These are phyloP conservation scores for Acleris cristana DNA, from an alignment of 2,888 invertebrate genomes.

Conservation along the genomic window DNA sequence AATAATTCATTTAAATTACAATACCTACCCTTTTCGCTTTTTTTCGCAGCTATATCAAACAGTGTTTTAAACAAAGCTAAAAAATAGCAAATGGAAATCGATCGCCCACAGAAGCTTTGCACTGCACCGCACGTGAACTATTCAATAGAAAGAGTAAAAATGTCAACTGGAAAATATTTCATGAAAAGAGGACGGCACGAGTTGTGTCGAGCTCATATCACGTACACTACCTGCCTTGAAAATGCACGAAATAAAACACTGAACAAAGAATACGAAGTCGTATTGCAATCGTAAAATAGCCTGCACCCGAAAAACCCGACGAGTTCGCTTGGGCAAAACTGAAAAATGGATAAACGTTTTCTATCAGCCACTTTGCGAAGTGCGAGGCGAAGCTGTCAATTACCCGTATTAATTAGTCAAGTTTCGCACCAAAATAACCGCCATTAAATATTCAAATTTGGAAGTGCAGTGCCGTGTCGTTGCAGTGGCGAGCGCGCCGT, in stretches of 20 bases:
- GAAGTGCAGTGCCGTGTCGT: conserved; percentile 77
- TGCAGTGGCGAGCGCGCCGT: conserved; percentile 57
- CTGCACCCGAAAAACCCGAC: conserved; percentile 60
- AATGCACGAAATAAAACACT: conserved; percentile 73
- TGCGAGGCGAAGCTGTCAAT: conserved; percentile 60
- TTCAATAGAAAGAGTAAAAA: conserved; percentile 64
- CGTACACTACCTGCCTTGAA: conserved; percentile 61
- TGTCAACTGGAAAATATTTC: conserved; percentile 73
- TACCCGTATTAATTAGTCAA: conserved; percentile 69
- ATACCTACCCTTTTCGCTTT: no score
- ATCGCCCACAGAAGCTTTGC: conserved; percentile 25
- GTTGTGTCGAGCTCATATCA: conserved; percentile 61
- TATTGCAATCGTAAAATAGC: conserved; percentile 67
- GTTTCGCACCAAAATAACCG: conserved; percentile 67
- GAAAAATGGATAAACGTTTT: conserved; percentile 58
- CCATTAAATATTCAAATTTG: conserved; percentile 78
- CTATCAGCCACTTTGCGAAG: conserved; percentile 56
- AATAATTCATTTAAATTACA: no score
- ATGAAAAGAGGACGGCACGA: conserved; percentile 58
- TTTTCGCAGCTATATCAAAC: no score
- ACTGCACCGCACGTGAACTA: conserved; percentile 32
- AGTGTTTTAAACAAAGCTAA: not conserved
- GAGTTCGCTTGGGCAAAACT: conserved; percentile 61
- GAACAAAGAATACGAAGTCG: conserved; percentile 68
- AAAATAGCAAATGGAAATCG: conserved; percentile 25